Conservation (phyloP, 2,113 vertebrate genomes). For the Petroica traversi region DNA sequence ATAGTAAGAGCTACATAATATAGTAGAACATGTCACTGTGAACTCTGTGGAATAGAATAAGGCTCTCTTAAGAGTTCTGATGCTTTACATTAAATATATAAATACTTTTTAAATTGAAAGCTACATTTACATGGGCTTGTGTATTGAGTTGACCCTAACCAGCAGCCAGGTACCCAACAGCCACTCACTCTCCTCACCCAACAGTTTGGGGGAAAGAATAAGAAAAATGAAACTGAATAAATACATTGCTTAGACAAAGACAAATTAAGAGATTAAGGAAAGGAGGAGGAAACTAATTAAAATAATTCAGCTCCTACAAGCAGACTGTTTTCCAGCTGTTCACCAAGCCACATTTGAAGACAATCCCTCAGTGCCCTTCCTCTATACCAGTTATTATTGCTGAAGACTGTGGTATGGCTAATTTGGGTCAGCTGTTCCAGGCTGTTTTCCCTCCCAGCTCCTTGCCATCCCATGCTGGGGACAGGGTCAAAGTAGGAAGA, state of each 20-base stretch:
- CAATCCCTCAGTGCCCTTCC: neutral
- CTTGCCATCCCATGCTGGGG: neutral
- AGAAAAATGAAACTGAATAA: neutral
- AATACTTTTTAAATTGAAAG: neutral
- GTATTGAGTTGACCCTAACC: neutral
- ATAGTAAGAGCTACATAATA: neutral
- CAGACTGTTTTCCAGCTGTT: neutral
- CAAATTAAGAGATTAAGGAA: neutral
- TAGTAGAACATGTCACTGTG: neutral
- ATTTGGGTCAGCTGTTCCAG: neutral
- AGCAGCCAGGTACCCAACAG: neutral
- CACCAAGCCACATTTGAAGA: rapidly evolving
- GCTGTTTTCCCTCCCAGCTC: neutral
- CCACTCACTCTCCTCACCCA: neutral
- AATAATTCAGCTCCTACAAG: neutral
- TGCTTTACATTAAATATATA: neutral
- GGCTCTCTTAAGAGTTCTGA: neutral
- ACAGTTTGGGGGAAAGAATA: neutral
- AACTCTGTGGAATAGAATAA: neutral
- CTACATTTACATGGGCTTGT: neutral
- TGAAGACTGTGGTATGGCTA: neutral
- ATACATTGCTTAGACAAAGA: neutral
- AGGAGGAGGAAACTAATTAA: neutral
- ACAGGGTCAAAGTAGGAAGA: neutral
- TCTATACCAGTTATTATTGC: neutral